These are phyloP conservation scores for Argentina silus DNA, from an alignment of 2,797 vertebrate species.

Conservation along the genomic window DNA sequence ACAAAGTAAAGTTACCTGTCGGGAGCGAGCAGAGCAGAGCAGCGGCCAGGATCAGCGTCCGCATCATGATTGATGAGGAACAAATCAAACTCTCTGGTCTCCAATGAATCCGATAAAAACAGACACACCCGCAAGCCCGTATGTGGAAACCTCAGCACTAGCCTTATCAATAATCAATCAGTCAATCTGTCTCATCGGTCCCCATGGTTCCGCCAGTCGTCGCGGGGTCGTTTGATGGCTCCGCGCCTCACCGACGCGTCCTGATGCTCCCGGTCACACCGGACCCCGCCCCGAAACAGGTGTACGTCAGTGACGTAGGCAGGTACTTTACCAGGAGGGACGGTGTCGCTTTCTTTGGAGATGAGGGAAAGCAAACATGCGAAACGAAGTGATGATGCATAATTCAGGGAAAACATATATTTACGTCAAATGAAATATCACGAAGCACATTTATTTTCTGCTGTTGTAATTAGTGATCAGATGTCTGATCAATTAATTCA, in stretches of 20 bases:
- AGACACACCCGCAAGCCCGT: slow-evolving; percentile 15
- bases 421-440: too few relatives aligned
- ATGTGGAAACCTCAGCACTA: too few relatives aligned
- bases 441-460: too few relatives aligned
- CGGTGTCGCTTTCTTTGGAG: neutral
- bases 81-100: neutral
- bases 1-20: slow-evolving; percentile 69
- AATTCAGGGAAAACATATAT: too few relatives aligned
- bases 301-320: slow-evolving; percentile 37
- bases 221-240: neutral
- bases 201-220: neutral
- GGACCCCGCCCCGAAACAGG: slow-evolving; percentile 77
- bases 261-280: neutral
- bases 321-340: neutral
- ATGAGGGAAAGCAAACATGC: too few relatives aligned
- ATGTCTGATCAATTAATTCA: too few relatives aligned
- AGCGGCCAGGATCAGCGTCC: slow-evolving; percentile 27
- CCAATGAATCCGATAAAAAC: neutral
- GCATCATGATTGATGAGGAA: slow-evolving; percentile 49
- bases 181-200: too few relatives aligned
- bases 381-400: too few relatives aligned
- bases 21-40: slow-evolving; percentile 57
- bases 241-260: too few relatives aligned
- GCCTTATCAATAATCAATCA: too few relatives aligned
- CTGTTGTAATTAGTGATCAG: too few relatives aligned